phyloP scores from a whole-genome alignment of 2,797 vertebrate species.

The Anableps anableps region DNA sequence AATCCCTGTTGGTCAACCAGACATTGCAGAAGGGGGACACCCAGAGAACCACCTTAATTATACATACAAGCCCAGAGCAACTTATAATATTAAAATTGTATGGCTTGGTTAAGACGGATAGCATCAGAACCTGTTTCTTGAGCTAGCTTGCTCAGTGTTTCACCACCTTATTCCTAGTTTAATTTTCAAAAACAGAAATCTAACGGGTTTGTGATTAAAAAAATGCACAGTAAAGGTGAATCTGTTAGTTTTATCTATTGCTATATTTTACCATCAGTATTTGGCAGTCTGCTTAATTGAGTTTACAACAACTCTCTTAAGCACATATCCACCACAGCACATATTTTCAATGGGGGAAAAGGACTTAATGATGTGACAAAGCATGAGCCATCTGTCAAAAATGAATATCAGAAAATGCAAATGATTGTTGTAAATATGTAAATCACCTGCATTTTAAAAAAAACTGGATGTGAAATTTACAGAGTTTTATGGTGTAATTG shows the following conservation, averaged over 20 bases:
- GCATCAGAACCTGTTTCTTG: slow-evolving; percentile 69
- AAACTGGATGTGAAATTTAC: background rate
- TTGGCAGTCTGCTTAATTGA: slow-evolving; percentile 18
- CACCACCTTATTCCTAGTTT: slow-evolving; percentile 36
- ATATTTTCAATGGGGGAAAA: slow-evolving; percentile 12
- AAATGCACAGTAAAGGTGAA: slow-evolving; percentile 15
- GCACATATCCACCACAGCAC: background rate
- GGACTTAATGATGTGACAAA: slow-evolving; percentile 16
- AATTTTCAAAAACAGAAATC: slow-evolving; percentile 33
- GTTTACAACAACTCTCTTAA: slow-evolving; percentile 7
- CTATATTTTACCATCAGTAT: slow-evolving; percentile 25
- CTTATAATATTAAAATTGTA: slow-evolving; percentile 77
- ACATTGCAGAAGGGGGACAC: slow-evolving; percentile 24
- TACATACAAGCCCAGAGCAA: slow-evolving; percentile 74
- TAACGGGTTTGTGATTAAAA: slow-evolving; percentile 11
- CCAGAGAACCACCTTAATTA: slow-evolving; percentile 74
- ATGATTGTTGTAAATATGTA: slow-evolving; percentile 8
- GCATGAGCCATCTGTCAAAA: slow-evolving; percentile 13
- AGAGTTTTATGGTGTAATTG: background rate
- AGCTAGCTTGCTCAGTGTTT: slow-evolving; percentile 36
- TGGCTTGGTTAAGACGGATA: slow-evolving; percentile 65
- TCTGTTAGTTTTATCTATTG: slow-evolving; percentile 11
- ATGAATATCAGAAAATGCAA: slow-evolving; percentile 2
- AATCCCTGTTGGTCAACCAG: slow-evolving; percentile 52
- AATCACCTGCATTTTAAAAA: slow-evolving; percentile 8